Evolutionary conservation across 2,888 invertebrate species (phyloP), one percentile per base, ranked within the genome.

Genomic region (Linyphia triangularis): DNA sequence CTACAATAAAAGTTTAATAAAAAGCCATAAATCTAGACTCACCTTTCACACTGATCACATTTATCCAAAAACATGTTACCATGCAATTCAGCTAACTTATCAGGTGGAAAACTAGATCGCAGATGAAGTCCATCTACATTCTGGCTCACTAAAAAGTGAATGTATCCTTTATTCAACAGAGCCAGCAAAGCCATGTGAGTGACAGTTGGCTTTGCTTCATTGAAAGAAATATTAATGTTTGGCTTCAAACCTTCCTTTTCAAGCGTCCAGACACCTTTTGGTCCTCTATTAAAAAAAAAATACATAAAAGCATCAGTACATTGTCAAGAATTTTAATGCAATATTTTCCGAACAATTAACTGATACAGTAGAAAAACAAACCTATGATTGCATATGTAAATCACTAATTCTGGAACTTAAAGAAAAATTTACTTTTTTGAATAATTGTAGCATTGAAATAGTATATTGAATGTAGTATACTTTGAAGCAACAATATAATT

Each of bases 81-180:
- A 94, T 99, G 99, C 69, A 99, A 94, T 93, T 99, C 99, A 10
- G 98, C 95, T 89, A 99, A 93, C 92, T 95, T 94, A 91, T 95
- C 95, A 88, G 98, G 94, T 0, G 95, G 94, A 89, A 99, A 93
- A 3, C 99, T 99, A 7, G 98, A 98, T 91, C 96, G 95, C 79
- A 99, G 93, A 93, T 99, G 99, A 72, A 99, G 94, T 0, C 99
- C 99, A 94, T 99, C 99, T 91, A 99, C 98, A 93, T 99, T 99
- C 93, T 99, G 99, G 92, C 98, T 98, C 26, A 99, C 95, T 40
- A 99, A 94, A 92, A 96, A 98, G 90, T 97, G 96, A 24, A 91
- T 69, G 19, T 79, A 81, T 19, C 88, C 90, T 69, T 51, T 37
- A 0, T 90, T 69, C 13, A 78, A 63, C 77, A 99, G 93, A 91